Conservation (phyloP, 2,797 vertebrate genomes). For the Anisognathus igniventris region DNA sequence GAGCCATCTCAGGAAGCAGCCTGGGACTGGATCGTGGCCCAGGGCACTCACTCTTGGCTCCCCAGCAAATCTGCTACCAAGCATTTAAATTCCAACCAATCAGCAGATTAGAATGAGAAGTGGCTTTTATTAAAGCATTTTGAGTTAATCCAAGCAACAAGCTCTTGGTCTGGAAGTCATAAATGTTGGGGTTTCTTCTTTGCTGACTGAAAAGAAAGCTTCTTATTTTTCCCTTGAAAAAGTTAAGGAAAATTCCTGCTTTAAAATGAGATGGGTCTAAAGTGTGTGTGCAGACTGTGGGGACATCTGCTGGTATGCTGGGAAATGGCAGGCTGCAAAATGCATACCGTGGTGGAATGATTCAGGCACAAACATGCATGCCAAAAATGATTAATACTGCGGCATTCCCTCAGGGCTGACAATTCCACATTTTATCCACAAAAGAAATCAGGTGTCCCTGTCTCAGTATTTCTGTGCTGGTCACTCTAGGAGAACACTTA, state of each 20-base stretch:
- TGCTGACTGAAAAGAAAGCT: background rate
- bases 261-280: background rate
- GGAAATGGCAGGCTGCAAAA: background rate
- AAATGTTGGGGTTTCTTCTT: background rate
- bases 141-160: background rate
- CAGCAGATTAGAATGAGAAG: background rate
- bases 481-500: background rate
- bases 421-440: background rate
- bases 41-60: background rate
- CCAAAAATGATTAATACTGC: background rate
- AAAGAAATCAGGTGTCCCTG: background rate
- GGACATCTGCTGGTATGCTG: constrained; percentile 46
- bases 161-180: background rate
- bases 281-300: background rate
- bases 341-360: background rate
- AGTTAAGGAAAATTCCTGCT: background rate
- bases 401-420: background rate
- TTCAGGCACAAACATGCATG: background rate
- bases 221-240: background rate
- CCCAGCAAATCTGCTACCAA: background rate
- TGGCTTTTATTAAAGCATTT: background rate
- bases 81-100: background rate
- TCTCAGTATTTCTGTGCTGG: background rate
- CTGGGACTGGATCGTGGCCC: background rate
- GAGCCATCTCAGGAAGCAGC: background rate